Base-by-base conservation (phyloP, 2,888 invertebrate genomes). In the Conus canariensis region DNA sequence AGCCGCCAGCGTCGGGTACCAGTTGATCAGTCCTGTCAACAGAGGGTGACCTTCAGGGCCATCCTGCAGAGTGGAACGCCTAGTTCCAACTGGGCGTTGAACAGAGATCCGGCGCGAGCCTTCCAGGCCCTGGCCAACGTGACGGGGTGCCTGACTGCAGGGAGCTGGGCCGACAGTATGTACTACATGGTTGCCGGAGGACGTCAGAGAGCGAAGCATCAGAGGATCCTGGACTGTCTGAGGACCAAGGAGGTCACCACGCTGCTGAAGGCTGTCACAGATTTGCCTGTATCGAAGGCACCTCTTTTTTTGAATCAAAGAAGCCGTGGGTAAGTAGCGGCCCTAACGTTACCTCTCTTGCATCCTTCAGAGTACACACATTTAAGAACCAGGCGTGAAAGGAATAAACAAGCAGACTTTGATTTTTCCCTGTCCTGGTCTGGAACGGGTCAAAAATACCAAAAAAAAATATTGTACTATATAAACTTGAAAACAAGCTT, bases 31-130 rank as follows among this genome's bases (percentile, higher is more conserved):
- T 85, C 89, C 89, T 1, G 56, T 30, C 0, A 4, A 67, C 89
- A 56, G 22, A n/a, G 89, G 5, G 59, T 85, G 45, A 85, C 45
- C 59, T 59, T n/a, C 70, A 85, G 85, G 59, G 89, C 60, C 25
- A 70, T 89, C 77, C 59, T 74, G 45, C 89, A 89, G 85, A 89
- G 89, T 22, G 89, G 89, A 9, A 74, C 83, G 14, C 89, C 89
- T 4, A 22, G 64, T 9, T 22, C 25, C 6, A 7, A 12, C 5
- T 70, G 70, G 56, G 45, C 87, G 19, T 87, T 87, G 58, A 58
- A 58, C 25, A 56, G 74, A 25, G 14, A 70, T n/a, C 87, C 87
- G 58, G 5, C 1, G 8, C 6, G 67, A 8, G 64, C n/a, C 45
- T 56, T 87, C n/a, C 16, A 70, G 56, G n/a, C 9, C n/a, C n/a